Base-by-base conservation (phyloP, 2,888 invertebrate species). In the Lamellibrachia satsuma region DNA sequence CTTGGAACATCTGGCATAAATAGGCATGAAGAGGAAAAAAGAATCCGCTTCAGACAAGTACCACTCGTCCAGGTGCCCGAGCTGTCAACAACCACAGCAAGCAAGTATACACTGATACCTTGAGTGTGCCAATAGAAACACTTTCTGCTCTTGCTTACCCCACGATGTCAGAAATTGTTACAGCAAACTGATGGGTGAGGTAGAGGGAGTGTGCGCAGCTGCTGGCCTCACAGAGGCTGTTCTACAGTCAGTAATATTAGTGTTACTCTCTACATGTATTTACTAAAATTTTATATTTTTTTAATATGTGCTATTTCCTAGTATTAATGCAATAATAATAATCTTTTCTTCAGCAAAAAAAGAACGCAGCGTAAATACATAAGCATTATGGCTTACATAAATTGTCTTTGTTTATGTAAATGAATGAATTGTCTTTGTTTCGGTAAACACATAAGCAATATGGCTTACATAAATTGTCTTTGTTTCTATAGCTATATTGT, bases 1-100 rank as follows among this genome's bases (percentile, higher is more conserved):
- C 75, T 75, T 75, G 75, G 75, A 75, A 75, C 75, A 75, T 75
- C 15, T 75, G 75, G 75, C 22, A 22, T 75, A 75, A 75, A 75
- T 75, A 15, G 75, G 75, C 75, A 75, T 75, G 75, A 75, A 15
- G 75, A 75, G 75, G 75, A 75, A 75, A 75, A 75, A 75, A 75
- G 75, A 75, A 22, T 4, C 75, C 22, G 75, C 75, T 22, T 75
- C 22, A 75, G 75, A 75, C 15, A 75, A 75, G 75, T 75, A 75
- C 22, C 75, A 75, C 75, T 75, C n/a, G 75, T 75, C 75, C 75
- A 75, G 75, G 75, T 75, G 75, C 6, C 6, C 6, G 75, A 15
- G 75, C n/a, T 75, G 75, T 75, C 75, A 75, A n/a, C 22, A n/a
- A 22, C 75, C 75, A 75, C 75, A n/a, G 15, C 75, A 75, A 6